Conservation (phyloP, 2,113 vertebrate species). For the Stictonetta naevosa region DNA sequence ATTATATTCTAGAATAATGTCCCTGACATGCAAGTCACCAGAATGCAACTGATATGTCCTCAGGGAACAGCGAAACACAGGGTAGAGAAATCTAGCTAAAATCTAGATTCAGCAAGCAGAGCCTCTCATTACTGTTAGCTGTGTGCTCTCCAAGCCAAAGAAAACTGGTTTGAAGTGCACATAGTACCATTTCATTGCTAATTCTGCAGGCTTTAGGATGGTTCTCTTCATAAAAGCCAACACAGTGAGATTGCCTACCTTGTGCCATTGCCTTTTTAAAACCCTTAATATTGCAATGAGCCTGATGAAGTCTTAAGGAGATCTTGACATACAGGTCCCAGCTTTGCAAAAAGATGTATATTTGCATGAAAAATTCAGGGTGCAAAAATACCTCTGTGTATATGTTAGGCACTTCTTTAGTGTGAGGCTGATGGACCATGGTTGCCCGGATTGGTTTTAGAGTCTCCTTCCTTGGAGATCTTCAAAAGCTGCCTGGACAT, state of each 20-base stretch:
- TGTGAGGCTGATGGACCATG: neutral
- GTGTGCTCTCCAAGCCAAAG: neutral
- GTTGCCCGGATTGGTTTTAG: neutral
- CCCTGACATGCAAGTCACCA: neutral
- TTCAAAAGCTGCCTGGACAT: neutral
- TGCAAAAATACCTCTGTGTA: neutral
- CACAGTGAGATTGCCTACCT: neutral
- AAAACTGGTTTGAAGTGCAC: neutral
- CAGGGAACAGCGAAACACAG: neutral
- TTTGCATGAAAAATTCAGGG: neutral
- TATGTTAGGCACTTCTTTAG: neutral
- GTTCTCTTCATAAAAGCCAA: neutral
- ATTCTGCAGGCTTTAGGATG: accelerated
- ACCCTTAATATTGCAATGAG: neutral
- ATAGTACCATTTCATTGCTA: neutral
- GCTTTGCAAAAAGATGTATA: neutral
- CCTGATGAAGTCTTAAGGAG: neutral
- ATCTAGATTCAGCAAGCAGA: neutral
- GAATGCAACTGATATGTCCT: neutral
- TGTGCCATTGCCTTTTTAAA: neutral
- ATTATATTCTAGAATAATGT: neutral
- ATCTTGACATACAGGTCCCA: neutral
- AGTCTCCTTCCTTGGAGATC: neutral
- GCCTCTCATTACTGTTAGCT: neutral
- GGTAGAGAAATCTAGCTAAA: neutral